A percentile compares a stretch with the other conserved stretches of the same genome.
Evolutionary conservation across 2,113 vertebrate genomes (phyloP).

Genomic region (Enhydra lutris): DNA sequence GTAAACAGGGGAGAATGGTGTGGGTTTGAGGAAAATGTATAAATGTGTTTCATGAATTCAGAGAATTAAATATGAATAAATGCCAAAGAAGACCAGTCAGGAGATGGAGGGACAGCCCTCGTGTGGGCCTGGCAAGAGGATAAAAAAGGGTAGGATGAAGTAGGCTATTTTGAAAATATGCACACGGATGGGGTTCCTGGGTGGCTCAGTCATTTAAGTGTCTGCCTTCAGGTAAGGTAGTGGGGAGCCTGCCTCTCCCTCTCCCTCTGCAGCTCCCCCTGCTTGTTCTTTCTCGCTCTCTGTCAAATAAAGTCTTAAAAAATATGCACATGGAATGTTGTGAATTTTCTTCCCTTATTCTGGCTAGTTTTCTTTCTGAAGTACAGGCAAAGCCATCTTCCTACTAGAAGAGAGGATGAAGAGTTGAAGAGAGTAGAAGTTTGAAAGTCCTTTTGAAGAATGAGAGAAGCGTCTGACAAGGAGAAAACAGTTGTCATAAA

Average conservation of each 20-base stretch:
- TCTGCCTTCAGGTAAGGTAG: too few relatives aligned
- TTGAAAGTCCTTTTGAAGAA: conserved; percentile 39
- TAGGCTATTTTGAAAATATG: not conserved
- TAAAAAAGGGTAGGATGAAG: not conserved
- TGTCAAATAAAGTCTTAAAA: too few relatives aligned
- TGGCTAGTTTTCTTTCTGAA: not conserved
- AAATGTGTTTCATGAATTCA: not conserved
- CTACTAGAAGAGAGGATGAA: not conserved
- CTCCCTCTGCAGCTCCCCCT: too few relatives aligned
- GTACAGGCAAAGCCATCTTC: not conserved
- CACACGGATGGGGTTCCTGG: too few relatives aligned
- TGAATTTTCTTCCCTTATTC: not conserved
- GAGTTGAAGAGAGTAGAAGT: not conserved
- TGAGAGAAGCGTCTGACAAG: not conserved
- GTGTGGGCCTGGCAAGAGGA: not conserved
- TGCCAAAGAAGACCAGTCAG: not conserved
- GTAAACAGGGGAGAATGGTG: not conserved
- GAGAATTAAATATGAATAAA: not conserved
- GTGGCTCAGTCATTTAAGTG: not conserved
- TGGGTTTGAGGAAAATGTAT: not conserved
- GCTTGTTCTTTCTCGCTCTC: too few relatives aligned
- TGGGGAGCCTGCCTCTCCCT: too few relatives aligned
- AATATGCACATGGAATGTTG: not conserved
- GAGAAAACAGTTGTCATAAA: conserved; percentile 20
- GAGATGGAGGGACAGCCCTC: not conserved